Evolutionary conservation across 2,797 vertebrate genomes (phyloP).

Genomic region (Cyprinella venusta): DNA sequence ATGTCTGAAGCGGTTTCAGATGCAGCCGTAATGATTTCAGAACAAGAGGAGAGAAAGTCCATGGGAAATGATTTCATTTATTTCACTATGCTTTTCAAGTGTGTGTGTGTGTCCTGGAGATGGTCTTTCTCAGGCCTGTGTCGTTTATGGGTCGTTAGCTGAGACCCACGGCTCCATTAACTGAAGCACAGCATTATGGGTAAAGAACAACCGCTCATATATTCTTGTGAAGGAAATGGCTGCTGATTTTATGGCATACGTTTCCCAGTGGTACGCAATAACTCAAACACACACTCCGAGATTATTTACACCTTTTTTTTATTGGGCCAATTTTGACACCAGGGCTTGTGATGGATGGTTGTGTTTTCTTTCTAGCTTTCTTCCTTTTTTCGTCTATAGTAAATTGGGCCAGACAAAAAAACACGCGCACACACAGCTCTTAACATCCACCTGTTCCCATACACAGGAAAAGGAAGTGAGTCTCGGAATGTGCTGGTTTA

Average conservation of each 20-base stretch:
- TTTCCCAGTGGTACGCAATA: conserved; percentile 52
- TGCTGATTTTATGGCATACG: conserved; percentile 71
- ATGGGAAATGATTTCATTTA: conserved; percentile 3
- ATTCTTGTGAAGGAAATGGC: conserved; percentile 64
- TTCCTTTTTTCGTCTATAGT: conserved; percentile 54
- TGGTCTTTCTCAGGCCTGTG: conserved; percentile 15
- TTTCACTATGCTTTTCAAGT: conserved; percentile 6
- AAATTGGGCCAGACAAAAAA: conserved; percentile 64
- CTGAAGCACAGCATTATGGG: conserved; percentile 32
- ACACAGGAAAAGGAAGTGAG: conserved; percentile 29
- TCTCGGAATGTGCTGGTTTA: conserved; percentile 20
- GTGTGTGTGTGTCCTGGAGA: conserved; percentile 1
- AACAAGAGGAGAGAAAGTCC: conserved; percentile 18
- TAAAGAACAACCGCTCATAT: conserved; percentile 63
- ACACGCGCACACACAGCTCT: background rate
- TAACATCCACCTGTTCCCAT: conserved; percentile 28
- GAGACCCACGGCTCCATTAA: conserved; percentile 29
- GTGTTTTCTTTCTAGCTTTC: conserved; percentile 52
- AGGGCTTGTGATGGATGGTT: conserved; percentile 71
- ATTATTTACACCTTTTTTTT: conserved; percentile 78
- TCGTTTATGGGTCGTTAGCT: conserved; percentile 55
- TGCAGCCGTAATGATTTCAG: conserved; percentile 32
- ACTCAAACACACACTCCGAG: conserved; percentile 33
- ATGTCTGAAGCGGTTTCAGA: conserved; percentile 21
- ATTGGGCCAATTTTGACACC: conserved; percentile 74